Evolutionary conservation across 2,888 invertebrate genomes (phyloP), one percentile per base, ranked within the genome.

Genomic region (Tachina lurida): DNA sequence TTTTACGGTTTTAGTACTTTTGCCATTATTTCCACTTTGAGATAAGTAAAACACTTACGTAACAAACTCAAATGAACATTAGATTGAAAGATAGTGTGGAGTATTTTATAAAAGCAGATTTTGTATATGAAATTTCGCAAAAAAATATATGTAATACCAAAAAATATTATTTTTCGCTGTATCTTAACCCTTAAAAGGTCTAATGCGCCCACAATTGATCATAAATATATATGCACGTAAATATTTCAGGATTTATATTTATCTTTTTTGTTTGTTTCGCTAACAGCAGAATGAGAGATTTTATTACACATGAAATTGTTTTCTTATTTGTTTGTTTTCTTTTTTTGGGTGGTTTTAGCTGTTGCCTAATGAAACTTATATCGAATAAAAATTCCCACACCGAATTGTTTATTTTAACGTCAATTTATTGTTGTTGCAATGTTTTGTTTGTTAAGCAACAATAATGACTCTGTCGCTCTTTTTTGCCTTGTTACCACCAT

Each of bases 401-500:
- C 86, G 45, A 83, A 87, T 87, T 88, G 88, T 87, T 88, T 88
- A 88, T 85, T 88, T 87, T 15, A 39, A 86, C 79, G 86, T 68
- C 67, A 83, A 80, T 83, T 86, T 86, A 80, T 68, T 68, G 68
- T 81, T 77, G 71, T 63, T 54, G 43, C 47, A 41, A 67, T 77
- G 58, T 65, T 76, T 58, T 83, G 86, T 80, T 80, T 86, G 79
- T 86, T 83, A 63, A 86, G 79, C 79, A 83, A 82, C 85, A 78
- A 63, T 75, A 75, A 82, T 76, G 83, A 80, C 71, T 80, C 52
- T 78, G 31, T 31, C 45, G 60, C 39, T 71, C 17, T 56, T 65
- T 8, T 54, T 78, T 52, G 54, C 10, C 22, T 54, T 62, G 9
- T 45, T 62, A 39, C n/a, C 39, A 45, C 17, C 31, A 49, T 22